phyloP scores from a whole-genome alignment of 2,888 invertebrate species.

The Nomada fabriciana region DNA sequence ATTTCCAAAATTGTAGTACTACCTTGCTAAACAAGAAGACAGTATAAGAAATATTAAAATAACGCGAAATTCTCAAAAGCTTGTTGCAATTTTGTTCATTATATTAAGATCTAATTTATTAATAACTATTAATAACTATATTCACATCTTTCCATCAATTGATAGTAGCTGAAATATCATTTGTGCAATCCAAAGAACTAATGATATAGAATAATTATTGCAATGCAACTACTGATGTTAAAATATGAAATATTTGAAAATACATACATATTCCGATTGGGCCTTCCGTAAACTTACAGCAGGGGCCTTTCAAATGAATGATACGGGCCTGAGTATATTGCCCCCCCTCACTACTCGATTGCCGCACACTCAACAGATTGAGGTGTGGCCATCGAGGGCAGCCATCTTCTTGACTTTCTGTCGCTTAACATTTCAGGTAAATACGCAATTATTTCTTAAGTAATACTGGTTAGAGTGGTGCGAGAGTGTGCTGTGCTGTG shows the following conservation, averaged over 20 bases:
- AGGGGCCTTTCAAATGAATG: not conserved
- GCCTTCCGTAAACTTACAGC: not conserved
- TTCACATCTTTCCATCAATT: not conserved
- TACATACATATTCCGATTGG: not conserved
- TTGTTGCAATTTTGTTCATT: not conserved
- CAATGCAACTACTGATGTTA: not conserved
- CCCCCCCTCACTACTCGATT: slow-evolving; percentile 61
- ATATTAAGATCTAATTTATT: not conserved
- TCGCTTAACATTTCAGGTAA: slow-evolving; percentile 82
- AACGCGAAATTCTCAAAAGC: not conserved
- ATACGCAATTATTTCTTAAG: slow-evolving; percentile 79
- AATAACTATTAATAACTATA: not conserved
- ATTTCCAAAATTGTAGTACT: not conserved
- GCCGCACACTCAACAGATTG: slow-evolving; percentile 80
- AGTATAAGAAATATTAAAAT: not conserved
- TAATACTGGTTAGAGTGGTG: slow-evolving; percentile 73
- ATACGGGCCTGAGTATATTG: slow-evolving; percentile 44
- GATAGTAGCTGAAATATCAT: too few relatives aligned
- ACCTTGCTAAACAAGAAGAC: not conserved
- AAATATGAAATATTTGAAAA: not conserved
- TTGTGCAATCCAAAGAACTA: not conserved
- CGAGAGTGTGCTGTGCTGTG: slow-evolving; percentile 77
- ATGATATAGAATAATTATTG: not conserved
- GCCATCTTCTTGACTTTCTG: slow-evolving; percentile 82
- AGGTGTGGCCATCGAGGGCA: slow-evolving; percentile 82